Conservation (phyloP, 2,113 vertebrate genomes). For the Naja naja region DNA sequence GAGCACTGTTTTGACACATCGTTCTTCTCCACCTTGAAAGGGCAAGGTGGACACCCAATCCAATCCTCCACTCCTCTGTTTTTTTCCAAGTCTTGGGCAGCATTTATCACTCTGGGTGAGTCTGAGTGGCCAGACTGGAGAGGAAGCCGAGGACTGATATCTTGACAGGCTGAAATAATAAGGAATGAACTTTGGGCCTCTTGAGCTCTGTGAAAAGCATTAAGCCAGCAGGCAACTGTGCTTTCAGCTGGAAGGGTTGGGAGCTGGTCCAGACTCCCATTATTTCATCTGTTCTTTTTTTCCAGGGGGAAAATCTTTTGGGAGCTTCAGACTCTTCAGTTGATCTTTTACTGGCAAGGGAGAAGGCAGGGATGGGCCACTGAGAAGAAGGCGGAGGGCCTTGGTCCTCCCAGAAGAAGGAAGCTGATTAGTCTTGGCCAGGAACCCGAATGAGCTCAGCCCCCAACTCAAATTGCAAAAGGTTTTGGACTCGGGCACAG, state of each 20-base stretch:
- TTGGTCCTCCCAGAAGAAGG: slow-evolving; percentile 9
- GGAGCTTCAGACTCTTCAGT: not conserved
- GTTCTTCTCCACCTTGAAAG: not conserved
- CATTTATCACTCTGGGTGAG: not conserved
- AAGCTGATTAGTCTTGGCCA: not conserved
- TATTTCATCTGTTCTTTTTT: slow-evolving; percentile 5
- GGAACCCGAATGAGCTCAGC: not conserved
- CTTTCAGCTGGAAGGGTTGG: slow-evolving; percentile 27
- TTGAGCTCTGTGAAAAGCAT: slow-evolving; percentile 25
- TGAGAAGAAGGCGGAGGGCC: fast-evolving
- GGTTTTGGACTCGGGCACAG: not conserved
- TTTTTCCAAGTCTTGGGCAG: not conserved
- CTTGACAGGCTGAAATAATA: slow-evolving; percentile 25
- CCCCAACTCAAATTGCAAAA: not conserved
- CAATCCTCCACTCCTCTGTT: not conserved
- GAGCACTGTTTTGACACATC: no score
- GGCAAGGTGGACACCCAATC: not conserved
- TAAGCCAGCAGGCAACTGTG: not conserved
- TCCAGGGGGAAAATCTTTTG: not conserved
- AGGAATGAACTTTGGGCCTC: not conserved
- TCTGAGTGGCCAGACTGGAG: not conserved
- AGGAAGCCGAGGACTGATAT: not conserved
- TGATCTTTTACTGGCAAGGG: slow-evolving; percentile 5
- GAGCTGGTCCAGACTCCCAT: not conserved
- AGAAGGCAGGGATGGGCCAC: fast-evolving